Conservation (phyloP, 2,888 invertebrate species). For the Eupithecia exiguata region DNA sequence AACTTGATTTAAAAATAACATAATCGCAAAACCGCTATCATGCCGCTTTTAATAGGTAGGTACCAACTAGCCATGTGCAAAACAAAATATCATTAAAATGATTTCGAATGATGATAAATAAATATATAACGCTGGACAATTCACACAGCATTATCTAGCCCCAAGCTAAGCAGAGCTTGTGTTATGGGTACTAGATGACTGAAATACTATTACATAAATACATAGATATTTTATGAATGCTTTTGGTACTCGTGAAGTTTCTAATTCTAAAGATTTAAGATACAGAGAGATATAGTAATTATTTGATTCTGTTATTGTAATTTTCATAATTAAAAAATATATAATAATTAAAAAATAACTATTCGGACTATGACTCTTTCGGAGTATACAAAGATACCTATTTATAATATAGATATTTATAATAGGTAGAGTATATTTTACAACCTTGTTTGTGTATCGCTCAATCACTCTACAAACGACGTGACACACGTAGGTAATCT, state of each 20-base stretch:
- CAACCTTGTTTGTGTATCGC: not conserved
- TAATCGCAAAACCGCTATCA: conserved; percentile 37
- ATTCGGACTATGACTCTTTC: too few species aligned
- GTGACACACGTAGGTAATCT: conserved; percentile 24
- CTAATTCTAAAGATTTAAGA: not conserved
- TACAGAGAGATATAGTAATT: too few species aligned
- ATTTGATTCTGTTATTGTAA: too few species aligned
- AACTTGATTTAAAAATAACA: conserved; percentile 34
- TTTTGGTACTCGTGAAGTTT: not conserved
- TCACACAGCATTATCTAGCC: too few species aligned
- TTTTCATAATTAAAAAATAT: too few species aligned
- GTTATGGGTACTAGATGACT: too few species aligned
- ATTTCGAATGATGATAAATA: not conserved
- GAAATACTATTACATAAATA: too few species aligned
- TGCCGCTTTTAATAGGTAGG: not conserved
- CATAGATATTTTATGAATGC: too few species aligned
- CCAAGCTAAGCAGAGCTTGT: too few species aligned
- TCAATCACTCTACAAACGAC: conserved; percentile 20
- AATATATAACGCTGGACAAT: too few species aligned
- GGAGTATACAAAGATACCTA: too few species aligned
- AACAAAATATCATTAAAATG: conserved; percentile 8
- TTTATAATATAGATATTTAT: not conserved
- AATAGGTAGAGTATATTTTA: not conserved
- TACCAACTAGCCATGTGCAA: not conserved
- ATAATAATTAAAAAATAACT: too few species aligned